Evolutionary conservation across 2,888 invertebrate genomes (phyloP).

Genomic region (Ichneumoninae sp.): DNA sequence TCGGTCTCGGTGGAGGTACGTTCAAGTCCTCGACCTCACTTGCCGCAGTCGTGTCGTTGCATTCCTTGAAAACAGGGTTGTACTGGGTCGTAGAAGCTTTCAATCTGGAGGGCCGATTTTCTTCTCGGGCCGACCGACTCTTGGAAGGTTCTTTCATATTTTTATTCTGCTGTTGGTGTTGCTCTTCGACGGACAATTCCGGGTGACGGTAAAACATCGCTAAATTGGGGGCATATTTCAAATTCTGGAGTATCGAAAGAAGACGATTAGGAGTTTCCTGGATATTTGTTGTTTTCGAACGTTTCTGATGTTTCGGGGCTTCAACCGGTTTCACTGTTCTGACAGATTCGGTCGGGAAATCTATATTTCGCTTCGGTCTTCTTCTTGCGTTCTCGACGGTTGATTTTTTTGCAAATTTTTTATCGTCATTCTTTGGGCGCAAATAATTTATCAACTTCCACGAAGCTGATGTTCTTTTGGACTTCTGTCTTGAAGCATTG

Average conservation of each 20-base stretch:
- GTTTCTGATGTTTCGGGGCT: slow-evolving; percentile 42
- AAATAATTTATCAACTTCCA: slow-evolving; percentile 30
- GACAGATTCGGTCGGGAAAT: not conserved
- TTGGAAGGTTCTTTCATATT: not conserved
- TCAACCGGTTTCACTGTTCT: not conserved
- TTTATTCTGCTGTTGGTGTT: slow-evolving; percentile 11
- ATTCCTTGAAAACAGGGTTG: slow-evolving; percentile 63
- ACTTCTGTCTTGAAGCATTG: not conserved
- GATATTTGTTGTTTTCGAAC: slow-evolving; percentile 10
- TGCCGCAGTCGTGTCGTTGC: slow-evolving; percentile 63
- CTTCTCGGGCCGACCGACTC: slow-evolving; percentile 13
- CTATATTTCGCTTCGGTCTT: slow-evolving; percentile 25
- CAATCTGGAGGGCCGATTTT: not conserved
- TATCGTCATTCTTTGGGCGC: slow-evolving; percentile 8
- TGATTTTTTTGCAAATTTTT: slow-evolving; percentile 60
- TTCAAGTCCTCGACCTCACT: slow-evolving; percentile 69
- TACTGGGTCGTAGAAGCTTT: slow-evolving; percentile 45
- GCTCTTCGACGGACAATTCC: slow-evolving; percentile 24
- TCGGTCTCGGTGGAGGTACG: slow-evolving; percentile 42
- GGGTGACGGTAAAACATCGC: slow-evolving; percentile 42
- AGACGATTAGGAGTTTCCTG: slow-evolving; percentile 14
- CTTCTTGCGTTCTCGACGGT: slow-evolving; percentile 61
- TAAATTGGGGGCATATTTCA: slow-evolving; percentile 13
- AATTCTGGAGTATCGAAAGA: slow-evolving; percentile 14
- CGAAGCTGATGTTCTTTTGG: slow-evolving; percentile 73